phyloP scores from a whole-genome alignment of 1,140 invertebrate species.

The Lepidurus arcticus region DNA sequence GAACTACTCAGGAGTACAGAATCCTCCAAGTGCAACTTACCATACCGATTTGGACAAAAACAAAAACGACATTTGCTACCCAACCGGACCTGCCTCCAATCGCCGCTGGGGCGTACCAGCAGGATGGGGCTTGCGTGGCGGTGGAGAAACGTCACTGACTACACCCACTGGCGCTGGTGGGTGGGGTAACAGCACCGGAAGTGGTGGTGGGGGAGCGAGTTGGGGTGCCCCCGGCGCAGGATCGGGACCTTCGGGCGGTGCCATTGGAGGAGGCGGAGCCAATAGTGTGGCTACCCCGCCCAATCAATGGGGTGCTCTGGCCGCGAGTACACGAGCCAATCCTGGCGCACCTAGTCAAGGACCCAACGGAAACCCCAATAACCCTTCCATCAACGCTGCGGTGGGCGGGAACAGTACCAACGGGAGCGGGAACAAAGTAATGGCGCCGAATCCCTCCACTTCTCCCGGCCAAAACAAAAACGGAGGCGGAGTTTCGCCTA shows the following conservation, averaged over 20 bases:
- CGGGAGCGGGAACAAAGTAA: background rate
- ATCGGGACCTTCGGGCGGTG: constrained; percentile 40
- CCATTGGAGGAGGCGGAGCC: constrained; percentile 39
- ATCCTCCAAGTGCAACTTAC: constrained; percentile 36
- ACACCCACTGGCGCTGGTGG: constrained; percentile 55
- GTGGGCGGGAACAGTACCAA: constrained; percentile 19
- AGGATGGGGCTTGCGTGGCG: constrained; percentile 59
- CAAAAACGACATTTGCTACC: constrained; percentile 25
- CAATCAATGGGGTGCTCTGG: constrained; percentile 33
- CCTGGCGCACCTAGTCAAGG: constrained; percentile 42
- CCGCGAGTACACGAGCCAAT: constrained; percentile 34
- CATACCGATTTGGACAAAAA: constrained; percentile 14
- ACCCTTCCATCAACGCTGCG: background rate
- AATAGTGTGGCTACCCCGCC: constrained; percentile 8
- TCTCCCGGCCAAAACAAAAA: constrained; percentile 29
- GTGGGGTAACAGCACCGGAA: constrained; percentile 51
- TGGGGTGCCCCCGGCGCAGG: constrained; percentile 37
- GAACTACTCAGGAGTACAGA: constrained; percentile 29
- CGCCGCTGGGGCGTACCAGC: constrained; percentile 54
- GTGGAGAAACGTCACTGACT: constrained; percentile 70
- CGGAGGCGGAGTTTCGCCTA: constrained; percentile 16
- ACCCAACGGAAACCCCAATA: constrained; percentile 46
- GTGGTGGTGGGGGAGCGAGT: constrained; percentile 31
- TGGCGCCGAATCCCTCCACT: constrained; percentile 29
- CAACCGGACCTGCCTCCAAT: constrained; percentile 40